Evolutionary conservation across 2,113 vertebrate genomes (phyloP).

Genomic region (Hucho hucho): DNA sequence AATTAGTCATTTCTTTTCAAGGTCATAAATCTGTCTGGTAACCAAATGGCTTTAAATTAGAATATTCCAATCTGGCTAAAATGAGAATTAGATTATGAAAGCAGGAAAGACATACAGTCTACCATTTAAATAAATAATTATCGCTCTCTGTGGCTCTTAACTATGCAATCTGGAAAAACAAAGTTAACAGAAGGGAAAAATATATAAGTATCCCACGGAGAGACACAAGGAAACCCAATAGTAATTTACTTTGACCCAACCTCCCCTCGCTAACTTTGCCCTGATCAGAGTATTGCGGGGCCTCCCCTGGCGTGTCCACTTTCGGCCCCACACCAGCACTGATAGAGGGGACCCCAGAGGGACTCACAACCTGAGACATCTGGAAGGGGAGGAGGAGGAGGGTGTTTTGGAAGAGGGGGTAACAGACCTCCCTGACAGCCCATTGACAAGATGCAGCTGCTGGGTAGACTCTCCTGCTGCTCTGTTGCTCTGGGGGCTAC

Average conservation of each 20-base stretch:
- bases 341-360: conserved; percentile 35
- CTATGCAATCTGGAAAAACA: conserved; percentile 27
- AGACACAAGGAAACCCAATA: conserved; percentile 45
- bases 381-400: conserved; percentile 37
- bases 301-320: conserved; percentile 35
- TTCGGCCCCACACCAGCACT: conserved; percentile 19
- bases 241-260: conserved; percentile 47
- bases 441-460: conserved; percentile 64
- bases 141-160: conserved; percentile 25
- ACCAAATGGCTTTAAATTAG: background rate
- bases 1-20: background rate
- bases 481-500: conserved; percentile 43
- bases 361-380: conserved; percentile 48
- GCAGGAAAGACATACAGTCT: conserved; percentile 25
- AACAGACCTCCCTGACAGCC: conserved; percentile 56
- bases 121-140: conserved; percentile 20
- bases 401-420: background rate
- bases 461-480: conserved; percentile 20
- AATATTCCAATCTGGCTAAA: background rate
- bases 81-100: background rate
- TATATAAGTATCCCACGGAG: conserved; percentile 33
- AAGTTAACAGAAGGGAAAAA: conserved; percentile 39
- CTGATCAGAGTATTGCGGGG: conserved; percentile 46
- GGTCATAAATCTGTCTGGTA: background rate
- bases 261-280: conserved; percentile 49